Evolutionary conservation across 1,140 invertebrate species (phyloP).

Genomic region (Pachypeltis micranthus): DNA sequence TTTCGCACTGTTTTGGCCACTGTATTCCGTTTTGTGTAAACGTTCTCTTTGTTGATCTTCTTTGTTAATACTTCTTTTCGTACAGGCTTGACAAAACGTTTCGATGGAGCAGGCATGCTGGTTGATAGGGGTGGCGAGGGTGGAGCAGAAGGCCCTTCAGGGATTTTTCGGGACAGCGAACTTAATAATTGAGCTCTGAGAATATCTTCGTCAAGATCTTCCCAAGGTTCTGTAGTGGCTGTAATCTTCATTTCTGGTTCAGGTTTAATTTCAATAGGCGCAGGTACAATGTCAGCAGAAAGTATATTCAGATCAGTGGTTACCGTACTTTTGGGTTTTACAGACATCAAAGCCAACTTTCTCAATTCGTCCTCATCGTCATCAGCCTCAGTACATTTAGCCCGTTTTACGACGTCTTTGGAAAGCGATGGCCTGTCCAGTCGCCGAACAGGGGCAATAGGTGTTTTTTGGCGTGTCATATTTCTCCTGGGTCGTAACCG

Average conservation of each 20-base stretch:
- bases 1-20: slow-evolving; percentile 6
- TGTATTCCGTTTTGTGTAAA: slow-evolving; percentile 2
- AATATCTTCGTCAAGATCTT: slow-evolving; percentile 21
- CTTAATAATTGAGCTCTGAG: slow-evolving; percentile 18
- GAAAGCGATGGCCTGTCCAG: too few species aligned
- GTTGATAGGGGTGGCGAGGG: too few species aligned
- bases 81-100: too few species aligned
- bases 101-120: too few species aligned
- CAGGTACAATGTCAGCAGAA: not conserved
- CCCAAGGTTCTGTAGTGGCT: slow-evolving; percentile 12
- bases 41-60: not conserved
- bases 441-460: too few species aligned
- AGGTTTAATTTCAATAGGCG: not conserved
- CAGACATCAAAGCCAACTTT: slow-evolving; percentile 3
- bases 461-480: too few species aligned
- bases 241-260: not conserved
- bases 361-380: slow-evolving; percentile 6
- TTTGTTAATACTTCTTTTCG: not conserved
- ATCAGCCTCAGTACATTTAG: not conserved
- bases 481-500: too few species aligned
- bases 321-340: not conserved
- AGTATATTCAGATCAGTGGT: not conserved
- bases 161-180: not conserved
- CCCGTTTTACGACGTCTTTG: not conserved
- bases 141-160: not conserved